Evolutionary conservation across 2,113 vertebrate species (phyloP), one percentile per base, ranked within the genome.

Genomic region (Mesembrinibis cayennensis): DNA sequence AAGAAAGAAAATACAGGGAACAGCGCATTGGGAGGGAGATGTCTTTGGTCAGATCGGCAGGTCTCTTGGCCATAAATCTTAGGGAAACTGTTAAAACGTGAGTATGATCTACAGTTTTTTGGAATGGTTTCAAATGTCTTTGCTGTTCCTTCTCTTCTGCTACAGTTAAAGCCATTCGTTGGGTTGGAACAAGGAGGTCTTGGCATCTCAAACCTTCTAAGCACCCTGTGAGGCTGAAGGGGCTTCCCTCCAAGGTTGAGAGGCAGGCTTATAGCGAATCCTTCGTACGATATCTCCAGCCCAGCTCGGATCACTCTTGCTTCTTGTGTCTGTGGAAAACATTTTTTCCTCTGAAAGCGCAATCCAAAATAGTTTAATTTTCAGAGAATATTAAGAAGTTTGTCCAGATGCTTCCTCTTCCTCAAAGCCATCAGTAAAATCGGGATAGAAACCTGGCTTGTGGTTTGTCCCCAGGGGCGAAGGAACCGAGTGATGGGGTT

Each of bases 391-490:
- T n/a, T 40, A 2, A 4, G 27, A 16, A 67, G 17, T 21, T 13
- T 27, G 1, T 74, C 21, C 42, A 17, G n/a, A 17, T 16, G 26
- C 50, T 89, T 87, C 55, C 7, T 25, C 9, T 58, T 67, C 70
- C 70, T 42, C 61, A 18, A 42, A 85, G 36, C 25, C 7, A 1
- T 21, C 1, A 4, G 11, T 14, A 4, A 53, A 76, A 40, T 0
- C 3, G 11, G 8, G 47, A 30, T 30, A 45, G 56, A 32, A 44
- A 63, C 12, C 4, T 2, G 3, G 13, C 10, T 3, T 65, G 29
- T 30, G 45, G 3, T 30, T 78, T 70, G 32, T 53, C 8, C 58
- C n/a, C 13, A 0, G 12, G 5, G 42, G 4, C 0, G 2, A 36
- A 67, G 72, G 55, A 42, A 18, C 19, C 38, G 21, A 38, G 13